These are phyloP conservation scores for Carpatolechia fugitivella DNA, from an alignment of 2,888 invertebrate species.

Conservation along the genomic window DNA sequence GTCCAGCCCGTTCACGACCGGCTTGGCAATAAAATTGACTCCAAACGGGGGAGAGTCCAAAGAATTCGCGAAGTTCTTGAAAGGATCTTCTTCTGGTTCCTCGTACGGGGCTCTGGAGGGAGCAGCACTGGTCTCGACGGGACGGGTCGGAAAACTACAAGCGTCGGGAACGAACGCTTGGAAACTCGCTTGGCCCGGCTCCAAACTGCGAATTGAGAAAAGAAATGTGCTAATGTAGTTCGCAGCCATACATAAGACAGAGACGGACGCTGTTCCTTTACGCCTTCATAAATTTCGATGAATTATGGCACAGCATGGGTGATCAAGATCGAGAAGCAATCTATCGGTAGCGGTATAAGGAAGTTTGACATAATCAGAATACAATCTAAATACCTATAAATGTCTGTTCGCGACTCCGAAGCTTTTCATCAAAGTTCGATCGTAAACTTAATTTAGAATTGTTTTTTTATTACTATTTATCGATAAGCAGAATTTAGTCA, in stretches of 20 bases:
- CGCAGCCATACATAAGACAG: slow-evolving; percentile 66
- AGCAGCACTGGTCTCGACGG: slow-evolving; percentile 73
- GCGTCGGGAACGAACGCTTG: slow-evolving; percentile 72
- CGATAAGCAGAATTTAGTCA: too few relatives aligned
- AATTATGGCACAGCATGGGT: slow-evolving; percentile 63
- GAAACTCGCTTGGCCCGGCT: slow-evolving; percentile 78
- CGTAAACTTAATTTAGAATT: slow-evolving; percentile 30
- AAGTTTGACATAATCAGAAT: slow-evolving; percentile 67
- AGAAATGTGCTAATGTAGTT: slow-evolving; percentile 72
- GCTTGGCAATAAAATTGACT: slow-evolving; percentile 45
- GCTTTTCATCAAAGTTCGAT: slow-evolving; percentile 39
- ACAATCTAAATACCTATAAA: slow-evolving; percentile 59
- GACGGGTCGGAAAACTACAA: slow-evolving; percentile 76
- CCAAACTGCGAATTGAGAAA: slow-evolving; percentile 80
- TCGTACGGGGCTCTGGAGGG: slow-evolving; percentile 49
- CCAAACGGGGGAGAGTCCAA: slow-evolving; percentile 57
- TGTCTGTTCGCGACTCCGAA: slow-evolving; percentile 40
- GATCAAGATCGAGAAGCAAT: slow-evolving; percentile 68
- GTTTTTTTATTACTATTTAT: slow-evolving; percentile 10
- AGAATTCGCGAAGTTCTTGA: slow-evolving; percentile 46
- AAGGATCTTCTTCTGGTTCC: slow-evolving; percentile 62
- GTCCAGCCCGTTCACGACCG: slow-evolving; percentile 46
- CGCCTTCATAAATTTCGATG: slow-evolving; percentile 68
- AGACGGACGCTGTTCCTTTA: slow-evolving; percentile 63
- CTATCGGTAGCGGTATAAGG: slow-evolving; percentile 66